Evolutionary conservation across 1,140 invertebrate genomes (phyloP).

Genomic region (Bombus fervidus): DNA sequence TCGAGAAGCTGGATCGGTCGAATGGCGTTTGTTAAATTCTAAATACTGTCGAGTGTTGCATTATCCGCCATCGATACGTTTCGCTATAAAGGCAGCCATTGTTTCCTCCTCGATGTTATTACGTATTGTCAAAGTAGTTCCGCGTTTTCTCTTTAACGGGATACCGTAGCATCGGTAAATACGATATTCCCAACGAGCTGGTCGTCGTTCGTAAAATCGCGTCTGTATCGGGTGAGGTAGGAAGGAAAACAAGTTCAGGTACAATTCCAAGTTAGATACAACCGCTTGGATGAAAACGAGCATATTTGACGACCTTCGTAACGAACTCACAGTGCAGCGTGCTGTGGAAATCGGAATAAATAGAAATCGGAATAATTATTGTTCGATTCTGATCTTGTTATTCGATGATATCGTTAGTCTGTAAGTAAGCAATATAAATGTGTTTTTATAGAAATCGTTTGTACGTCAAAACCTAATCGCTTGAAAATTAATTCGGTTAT

Average conservation of each 20-base stretch:
- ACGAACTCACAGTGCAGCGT: too few species aligned
- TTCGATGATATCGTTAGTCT: too few species aligned
- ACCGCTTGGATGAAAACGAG: background rate
- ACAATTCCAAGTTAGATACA: background rate
- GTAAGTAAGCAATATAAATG: too few species aligned
- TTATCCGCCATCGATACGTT: background rate
- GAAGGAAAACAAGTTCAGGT: background rate
- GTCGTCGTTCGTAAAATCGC: background rate
- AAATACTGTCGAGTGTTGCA: background rate
- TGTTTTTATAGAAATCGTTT: too few species aligned
- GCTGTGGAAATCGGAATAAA: too few species aligned
- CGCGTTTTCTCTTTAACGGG: background rate
- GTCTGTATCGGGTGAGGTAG: background rate
- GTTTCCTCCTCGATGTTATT: background rate
- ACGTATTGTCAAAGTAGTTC: background rate
- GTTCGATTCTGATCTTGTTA: too few species aligned
- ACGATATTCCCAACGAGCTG: background rate
- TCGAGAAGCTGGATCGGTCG: constrained; percentile 19
- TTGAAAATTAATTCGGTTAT: too few species aligned
- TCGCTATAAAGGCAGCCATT: background rate
- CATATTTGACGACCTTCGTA: background rate
- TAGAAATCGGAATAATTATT: too few species aligned
- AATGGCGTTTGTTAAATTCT: constrained; percentile 21
- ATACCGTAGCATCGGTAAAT: background rate
- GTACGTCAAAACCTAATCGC: too few species aligned